Evolutionary conservation across 2,797 vertebrate genomes (phyloP), one percentile per base, ranked within the genome.

Genomic region (Dicrostonyx torquatus): DNA sequence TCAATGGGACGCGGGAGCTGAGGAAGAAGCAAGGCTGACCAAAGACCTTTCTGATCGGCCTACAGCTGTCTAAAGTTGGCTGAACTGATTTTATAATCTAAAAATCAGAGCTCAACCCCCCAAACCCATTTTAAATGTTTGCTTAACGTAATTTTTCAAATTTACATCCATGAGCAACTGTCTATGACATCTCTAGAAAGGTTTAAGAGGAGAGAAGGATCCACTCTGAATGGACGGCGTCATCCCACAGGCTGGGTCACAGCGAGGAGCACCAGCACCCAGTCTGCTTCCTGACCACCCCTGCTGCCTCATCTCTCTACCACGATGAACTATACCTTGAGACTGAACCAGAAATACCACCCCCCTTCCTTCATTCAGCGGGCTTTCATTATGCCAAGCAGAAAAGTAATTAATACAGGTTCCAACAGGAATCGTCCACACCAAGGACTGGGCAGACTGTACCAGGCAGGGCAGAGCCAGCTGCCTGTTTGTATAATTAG

Each of bases 21-120:
- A 20, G 26, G n/a, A 17, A 31, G 26, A 0, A 26, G 26, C 0
- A 0, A 50, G 7, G 14, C n/a, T 20, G 7, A 6, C 14, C 45
- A 20, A 5, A 31, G n/a, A 66, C 13, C 6, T 2, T 6, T 64
- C 75, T 1, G 17, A 50, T 0, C 4, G 31, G 0, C 3, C 9
- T n/a, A 68, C 1, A 18, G 20, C 34, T 79, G 5, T 3, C 8
- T 9, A 50, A 20, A 22, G 29, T 12, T 18, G 53, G 24, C 10
- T 1, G 5, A 34, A 11, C 40, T 31, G 75, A 34, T 64, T 83
- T 64, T 83, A 83, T 17, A 45, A 83, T 83, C 37, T 6, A 29
- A 77, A 45, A n/a, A 40, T 26, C 22, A 62, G 5, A 31, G 26
- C 29, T 45, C 43, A 14, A 20, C 53, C 17, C 17, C 17, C 17